Percentiles rank a stretch among this genome's conserved stretches.
Evolutionary conservation across 2,888 invertebrate species (phyloP).

Genomic region (Drosophila meridiana): DNA sequence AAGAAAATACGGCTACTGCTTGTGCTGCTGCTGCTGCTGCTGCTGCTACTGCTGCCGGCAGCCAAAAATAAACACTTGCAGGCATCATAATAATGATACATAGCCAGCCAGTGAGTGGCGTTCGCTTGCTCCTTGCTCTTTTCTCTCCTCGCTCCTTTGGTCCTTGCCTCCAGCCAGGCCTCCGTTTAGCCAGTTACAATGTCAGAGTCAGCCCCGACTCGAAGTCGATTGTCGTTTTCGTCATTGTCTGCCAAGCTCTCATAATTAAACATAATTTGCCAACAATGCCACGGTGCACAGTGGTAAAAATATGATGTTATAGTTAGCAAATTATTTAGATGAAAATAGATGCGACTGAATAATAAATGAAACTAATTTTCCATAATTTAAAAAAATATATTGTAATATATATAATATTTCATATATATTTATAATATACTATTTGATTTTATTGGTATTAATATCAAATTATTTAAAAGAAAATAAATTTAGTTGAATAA

Average conservation of each 20-base stretch:
- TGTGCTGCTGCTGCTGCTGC: slow-evolving; percentile 4
- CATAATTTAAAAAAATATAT: too few species aligned
- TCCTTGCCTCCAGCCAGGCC: slow-evolving; percentile 33
- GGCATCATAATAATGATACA: slow-evolving; percentile 78
- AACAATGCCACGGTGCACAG: slow-evolving; percentile 41
- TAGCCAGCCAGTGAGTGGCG: slow-evolving; percentile 60
- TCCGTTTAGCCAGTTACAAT: slow-evolving; percentile 54
- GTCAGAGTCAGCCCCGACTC: slow-evolving; percentile 40
- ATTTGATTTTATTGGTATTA: too few species aligned
- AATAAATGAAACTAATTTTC: neutral
- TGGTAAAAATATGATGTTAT: slow-evolving; percentile 14
- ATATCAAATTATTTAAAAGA: too few species aligned
- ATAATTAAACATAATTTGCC: slow-evolving; percentile 67
- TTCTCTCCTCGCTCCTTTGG: slow-evolving; percentile 31
- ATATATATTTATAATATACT: too few species aligned
- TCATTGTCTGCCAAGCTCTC: slow-evolving; percentile 68
- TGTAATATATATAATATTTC: too few species aligned
- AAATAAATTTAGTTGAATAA: too few species aligned
- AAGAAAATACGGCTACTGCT: neutral
- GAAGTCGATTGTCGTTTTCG: slow-evolving; percentile 47
- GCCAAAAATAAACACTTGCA: slow-evolving; percentile 79
- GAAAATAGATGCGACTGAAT: neutral
- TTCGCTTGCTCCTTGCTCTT: slow-evolving; percentile 34
- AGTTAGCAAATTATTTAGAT: neutral
- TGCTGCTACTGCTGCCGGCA: slow-evolving; percentile 46